Conservation (phyloP, 2,797 vertebrate species). For the Hipposideros larvatus region DNA sequence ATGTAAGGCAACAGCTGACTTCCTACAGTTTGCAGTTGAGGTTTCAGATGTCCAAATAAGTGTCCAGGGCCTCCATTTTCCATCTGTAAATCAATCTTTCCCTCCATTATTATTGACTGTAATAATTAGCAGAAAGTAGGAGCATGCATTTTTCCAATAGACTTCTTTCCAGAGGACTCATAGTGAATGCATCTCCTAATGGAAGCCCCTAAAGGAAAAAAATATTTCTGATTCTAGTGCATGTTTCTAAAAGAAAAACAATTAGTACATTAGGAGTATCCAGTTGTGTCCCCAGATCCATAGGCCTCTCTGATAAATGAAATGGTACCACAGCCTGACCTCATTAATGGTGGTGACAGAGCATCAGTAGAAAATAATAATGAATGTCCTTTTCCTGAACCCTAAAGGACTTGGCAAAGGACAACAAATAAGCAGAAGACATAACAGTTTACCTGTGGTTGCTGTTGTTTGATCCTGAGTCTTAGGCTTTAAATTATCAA, state of each 20-base stretch:
- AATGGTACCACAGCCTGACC: not conserved
- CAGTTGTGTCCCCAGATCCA: not conserved
- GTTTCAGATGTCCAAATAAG: not conserved
- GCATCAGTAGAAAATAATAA: not conserved
- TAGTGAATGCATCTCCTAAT: not conserved
- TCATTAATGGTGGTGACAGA: not conserved
- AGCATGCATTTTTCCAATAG: not conserved
- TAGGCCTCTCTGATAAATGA: not conserved
- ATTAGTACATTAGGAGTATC: not conserved
- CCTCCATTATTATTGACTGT: not conserved
- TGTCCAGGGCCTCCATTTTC: not conserved
- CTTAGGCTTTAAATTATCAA: slow-evolving; percentile 67
- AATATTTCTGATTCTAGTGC: not conserved
- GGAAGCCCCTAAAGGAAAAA: not conserved
- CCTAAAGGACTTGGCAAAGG: not conserved
- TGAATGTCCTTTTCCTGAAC: not conserved
- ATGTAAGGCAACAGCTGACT: not conserved
- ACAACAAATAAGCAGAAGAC: not conserved
- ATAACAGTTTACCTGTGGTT: not conserved
- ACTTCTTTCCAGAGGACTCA: slow-evolving; percentile 22
- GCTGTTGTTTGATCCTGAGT: slow-evolving; percentile 59
- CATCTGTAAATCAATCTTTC: not conserved
- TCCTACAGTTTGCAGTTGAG: not conserved
- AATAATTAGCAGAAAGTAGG: not conserved
- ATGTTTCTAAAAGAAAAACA: not conserved